phyloP scores from a whole-genome alignment of 2,113 vertebrate species.

The Petromus typicus region DNA sequence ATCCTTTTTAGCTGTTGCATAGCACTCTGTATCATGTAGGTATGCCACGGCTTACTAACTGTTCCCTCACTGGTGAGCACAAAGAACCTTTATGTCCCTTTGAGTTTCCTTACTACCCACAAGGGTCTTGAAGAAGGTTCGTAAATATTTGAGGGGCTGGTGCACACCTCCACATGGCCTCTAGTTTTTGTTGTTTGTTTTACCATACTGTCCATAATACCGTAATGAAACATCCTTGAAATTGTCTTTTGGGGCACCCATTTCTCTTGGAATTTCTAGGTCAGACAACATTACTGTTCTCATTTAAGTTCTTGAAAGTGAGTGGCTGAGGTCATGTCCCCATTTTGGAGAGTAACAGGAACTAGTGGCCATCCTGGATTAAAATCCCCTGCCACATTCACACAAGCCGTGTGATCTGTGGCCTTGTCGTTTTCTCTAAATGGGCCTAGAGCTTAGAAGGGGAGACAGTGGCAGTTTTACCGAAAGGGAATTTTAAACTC shows the following conservation, averaged over 20 bases:
- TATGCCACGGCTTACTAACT: not conserved
- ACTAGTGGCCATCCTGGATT: too few relatives aligned
- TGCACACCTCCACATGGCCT: not conserved
- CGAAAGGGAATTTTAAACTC: conserved; percentile 16
- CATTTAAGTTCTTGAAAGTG: not conserved
- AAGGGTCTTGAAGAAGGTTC: not conserved
- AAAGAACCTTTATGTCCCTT: not conserved
- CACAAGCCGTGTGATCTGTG: not conserved
- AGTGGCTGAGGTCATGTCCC: not conserved
- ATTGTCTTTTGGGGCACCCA: not conserved
- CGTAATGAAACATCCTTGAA: not conserved
- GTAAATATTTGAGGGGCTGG: not conserved
- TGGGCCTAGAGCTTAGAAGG: not conserved
- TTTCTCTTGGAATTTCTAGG: not conserved
- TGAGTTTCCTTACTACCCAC: not conserved
- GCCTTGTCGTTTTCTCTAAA: not conserved
- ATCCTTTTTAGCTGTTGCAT: not conserved
- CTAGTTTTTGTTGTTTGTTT: not conserved
- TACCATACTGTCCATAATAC: not conserved
- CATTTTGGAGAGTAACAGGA: not conserved
- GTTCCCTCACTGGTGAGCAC: not conserved
- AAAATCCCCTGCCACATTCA: not conserved
- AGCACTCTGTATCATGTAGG: not conserved
- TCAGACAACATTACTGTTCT: not conserved
- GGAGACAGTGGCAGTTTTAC: not conserved